Conservation (phyloP, 2,888 invertebrate species). For the Adelognathus sp. region DNA sequence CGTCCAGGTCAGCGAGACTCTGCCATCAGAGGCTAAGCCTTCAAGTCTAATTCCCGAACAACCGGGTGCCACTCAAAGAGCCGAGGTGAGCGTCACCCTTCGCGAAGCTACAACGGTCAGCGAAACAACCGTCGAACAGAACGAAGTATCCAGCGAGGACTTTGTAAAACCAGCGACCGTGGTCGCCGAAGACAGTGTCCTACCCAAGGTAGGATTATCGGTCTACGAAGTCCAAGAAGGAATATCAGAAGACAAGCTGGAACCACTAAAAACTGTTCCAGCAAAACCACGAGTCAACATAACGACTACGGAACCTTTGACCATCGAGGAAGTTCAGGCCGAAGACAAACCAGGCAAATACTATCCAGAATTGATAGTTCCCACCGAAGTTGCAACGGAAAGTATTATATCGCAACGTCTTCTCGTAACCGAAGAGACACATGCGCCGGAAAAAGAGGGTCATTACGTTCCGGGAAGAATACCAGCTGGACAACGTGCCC, state of each 20-base stretch:
- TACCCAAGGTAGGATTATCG: conserved; percentile 85
- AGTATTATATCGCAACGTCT: conserved; percentile 86
- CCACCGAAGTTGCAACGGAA: conserved; percentile 88
- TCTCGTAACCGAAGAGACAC: conserved; percentile 85
- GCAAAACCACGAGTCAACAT: conserved; percentile 85
- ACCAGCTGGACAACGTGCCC: conserved; percentile 85
- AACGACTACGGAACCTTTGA: conserved; percentile 85
- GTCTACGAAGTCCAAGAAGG: conserved; percentile 86
- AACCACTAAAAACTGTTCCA: conserved; percentile 81
- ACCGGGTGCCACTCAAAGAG: conserved; percentile 75
- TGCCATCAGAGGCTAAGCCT: conserved; percentile 69
- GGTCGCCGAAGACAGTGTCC: conserved; percentile 83
- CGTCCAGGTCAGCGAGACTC: conserved; percentile 81
- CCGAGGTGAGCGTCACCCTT: conserved; percentile 83
- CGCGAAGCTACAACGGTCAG: conserved; percentile 87
- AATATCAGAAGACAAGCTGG: conserved; percentile 84
- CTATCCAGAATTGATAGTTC: conserved; percentile 90
- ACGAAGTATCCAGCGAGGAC: conserved; percentile 84
- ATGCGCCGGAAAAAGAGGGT: conserved; percentile 88
- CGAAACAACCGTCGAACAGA: conserved; percentile 84
- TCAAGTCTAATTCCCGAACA: conserved; percentile 33
- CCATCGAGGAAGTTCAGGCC: conserved; percentile 86
- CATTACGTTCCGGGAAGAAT: conserved; percentile 83
- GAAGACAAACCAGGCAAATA: conserved; percentile 90
- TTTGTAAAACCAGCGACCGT: conserved; percentile 81